A percentile compares a stretch with the other conserved stretches of the same genome.
These are phyloP conservation scores for Garrulus glandarius DNA, from an alignment of 2,797 vertebrate species.

Conservation along the genomic window DNA sequence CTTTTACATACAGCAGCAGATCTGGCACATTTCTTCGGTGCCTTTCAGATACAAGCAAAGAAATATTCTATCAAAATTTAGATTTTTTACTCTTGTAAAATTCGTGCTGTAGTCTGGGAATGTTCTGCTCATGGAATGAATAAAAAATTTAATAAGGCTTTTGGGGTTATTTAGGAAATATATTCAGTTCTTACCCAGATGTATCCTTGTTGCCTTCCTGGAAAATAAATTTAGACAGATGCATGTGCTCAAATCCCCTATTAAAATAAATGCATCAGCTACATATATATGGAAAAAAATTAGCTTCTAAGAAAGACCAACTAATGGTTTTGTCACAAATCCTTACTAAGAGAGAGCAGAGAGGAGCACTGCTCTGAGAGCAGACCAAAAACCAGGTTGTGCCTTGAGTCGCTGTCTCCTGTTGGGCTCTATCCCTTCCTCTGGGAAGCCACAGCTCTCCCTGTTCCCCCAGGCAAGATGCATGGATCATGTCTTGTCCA, in stretches of 20 bases:
- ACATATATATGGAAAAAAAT: neutral
- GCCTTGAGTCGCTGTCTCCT: neutral
- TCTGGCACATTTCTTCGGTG: neutral
- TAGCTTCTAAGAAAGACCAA: neutral
- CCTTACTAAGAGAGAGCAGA: neutral
- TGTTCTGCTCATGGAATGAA: constrained; percentile 4
- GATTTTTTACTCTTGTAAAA: neutral
- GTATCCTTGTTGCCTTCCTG: neutral
- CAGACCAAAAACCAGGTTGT: neutral
- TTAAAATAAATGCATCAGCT: neutral
- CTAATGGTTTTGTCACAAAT: neutral
- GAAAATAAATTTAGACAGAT: neutral
- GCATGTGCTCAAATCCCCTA: neutral
- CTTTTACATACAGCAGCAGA: neutral
- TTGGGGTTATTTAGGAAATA: neutral
- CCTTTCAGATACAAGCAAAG: neutral
- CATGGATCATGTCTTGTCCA: neutral
- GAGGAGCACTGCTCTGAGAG: neutral
- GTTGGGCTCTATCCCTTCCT: neutral
- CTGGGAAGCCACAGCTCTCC: neutral
- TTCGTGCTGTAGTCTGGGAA: neutral
- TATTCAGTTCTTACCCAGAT: neutral
- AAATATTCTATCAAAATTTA: neutral
- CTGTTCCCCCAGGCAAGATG: neutral
- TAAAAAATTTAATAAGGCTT: constrained; percentile 22